Conservation (phyloP, 1,140 invertebrate species). For the Drosophila mayri region DNA sequence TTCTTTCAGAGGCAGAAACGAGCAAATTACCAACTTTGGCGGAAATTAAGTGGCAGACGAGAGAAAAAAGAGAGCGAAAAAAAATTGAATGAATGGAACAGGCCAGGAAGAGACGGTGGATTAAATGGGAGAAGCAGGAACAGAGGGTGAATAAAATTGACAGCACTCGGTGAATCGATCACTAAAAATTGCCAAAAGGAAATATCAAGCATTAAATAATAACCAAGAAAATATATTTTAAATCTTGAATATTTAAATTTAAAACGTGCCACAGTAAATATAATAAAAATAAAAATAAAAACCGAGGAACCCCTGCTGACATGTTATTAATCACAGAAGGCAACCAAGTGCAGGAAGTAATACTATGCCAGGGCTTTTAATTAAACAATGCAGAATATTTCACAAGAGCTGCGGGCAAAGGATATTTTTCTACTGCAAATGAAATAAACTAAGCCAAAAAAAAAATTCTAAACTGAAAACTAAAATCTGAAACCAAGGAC, state of each 20-base stretch:
- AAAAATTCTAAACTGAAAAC: slow-evolving; percentile 1
- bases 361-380: neutral
- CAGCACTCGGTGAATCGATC: slow-evolving; percentile 25
- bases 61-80: slow-evolving; percentile 1
- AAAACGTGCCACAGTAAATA: neutral
- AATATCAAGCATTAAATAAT: neutral
- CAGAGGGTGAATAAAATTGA: slow-evolving; percentile 19
- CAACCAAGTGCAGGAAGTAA: neutral
- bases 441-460: slow-evolving; percentile 8
- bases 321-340: neutral
- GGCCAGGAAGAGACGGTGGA: slow-evolving; percentile 3
- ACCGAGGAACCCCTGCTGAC: neutral
- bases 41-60: slow-evolving; percentile 78
- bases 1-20: slow-evolving; percentile 51
- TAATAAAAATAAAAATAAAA: neutral
- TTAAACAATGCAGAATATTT: slow-evolving; percentile 18
- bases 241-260: neutral
- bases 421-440: neutral
- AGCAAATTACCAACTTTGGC: slow-evolving; percentile 77
- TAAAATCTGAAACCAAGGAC: slow-evolving; percentile 6
- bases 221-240: neutral
- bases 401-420: slow-evolving; percentile 7
- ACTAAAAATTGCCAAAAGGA: slow-evolving; percentile 1
- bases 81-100: slow-evolving; percentile 59
- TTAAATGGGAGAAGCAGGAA: slow-evolving; percentile 8